These are phyloP conservation scores for Heliconius erato DNA, from an alignment of 2,888 invertebrate genomes.

Conservation along the genomic window DNA sequence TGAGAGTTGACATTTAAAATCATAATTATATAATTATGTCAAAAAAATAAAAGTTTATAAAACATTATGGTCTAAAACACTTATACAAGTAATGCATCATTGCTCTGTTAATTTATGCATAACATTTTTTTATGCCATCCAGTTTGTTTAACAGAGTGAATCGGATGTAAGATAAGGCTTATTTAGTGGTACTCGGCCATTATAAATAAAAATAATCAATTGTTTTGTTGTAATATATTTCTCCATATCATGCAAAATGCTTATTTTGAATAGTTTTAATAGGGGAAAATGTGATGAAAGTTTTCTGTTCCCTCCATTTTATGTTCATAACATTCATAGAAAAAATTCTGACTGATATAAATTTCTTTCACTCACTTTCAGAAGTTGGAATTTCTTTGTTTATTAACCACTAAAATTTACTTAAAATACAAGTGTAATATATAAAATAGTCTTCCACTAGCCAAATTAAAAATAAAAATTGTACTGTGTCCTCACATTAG, in stretches of 20 bases:
- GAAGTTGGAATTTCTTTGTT: too few species aligned
- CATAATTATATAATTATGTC: background rate
- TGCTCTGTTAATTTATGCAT: slow-evolving; percentile 22
- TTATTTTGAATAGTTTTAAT: background rate
- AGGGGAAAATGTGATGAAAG: background rate
- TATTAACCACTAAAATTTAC: too few species aligned
- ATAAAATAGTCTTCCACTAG: too few species aligned
- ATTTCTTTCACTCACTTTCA: too few species aligned
- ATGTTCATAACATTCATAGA: background rate
- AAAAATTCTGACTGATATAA: too few species aligned
- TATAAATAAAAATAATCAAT: background rate
- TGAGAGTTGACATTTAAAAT: background rate
- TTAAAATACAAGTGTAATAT: too few species aligned
- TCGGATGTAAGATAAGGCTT: slow-evolving; percentile 20
- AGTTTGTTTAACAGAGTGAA: slow-evolving; percentile 30
- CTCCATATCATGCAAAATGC: background rate
- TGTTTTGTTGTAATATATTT: background rate
- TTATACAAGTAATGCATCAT: slow-evolving; percentile 13
- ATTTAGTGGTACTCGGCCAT: background rate
- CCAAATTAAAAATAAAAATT: background rate
- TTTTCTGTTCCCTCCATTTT: background rate
- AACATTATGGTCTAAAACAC: background rate
- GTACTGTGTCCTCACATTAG: background rate
- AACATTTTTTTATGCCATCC: slow-evolving; percentile 23
- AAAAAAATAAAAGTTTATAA: background rate